Evolutionary conservation across 2,113 vertebrate species (phyloP).

Genomic region (Ciconia boyciana): DNA sequence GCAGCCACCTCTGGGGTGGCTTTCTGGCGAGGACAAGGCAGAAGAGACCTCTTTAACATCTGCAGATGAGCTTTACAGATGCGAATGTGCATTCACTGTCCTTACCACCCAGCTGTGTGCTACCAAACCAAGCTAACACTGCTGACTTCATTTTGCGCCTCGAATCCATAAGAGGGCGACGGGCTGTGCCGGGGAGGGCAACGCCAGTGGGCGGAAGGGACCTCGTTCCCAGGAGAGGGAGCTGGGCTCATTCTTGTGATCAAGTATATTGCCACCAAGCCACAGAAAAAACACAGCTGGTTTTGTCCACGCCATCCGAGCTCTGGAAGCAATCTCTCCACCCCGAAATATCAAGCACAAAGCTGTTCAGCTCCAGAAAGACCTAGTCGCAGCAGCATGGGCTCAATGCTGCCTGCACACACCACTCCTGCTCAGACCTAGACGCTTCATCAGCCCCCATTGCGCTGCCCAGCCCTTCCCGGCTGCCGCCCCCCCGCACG

Average conservation of each 20-base stretch:
- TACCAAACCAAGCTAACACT: background rate
- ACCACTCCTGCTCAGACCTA: background rate
- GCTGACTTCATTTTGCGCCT: background rate
- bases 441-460: background rate
- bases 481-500: fast-evolving
- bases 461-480: background rate
- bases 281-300: background rate
- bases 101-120: background rate
- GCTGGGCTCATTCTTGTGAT: background rate
- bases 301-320: background rate
- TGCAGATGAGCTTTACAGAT: background rate
- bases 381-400: background rate
- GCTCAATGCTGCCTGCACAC: background rate
- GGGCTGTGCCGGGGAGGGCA: background rate
- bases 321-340: background rate
- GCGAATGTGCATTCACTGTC: background rate
- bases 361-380: background rate
- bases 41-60: background rate
- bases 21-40: background rate
- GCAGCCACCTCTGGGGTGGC: background rate
- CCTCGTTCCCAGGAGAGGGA: background rate
- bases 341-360: background rate
- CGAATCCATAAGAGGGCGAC: fast-evolving
- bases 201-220: background rate
- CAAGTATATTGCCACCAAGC: background rate